phyloP scores from a whole-genome alignment of 2,113 vertebrate genomes.

The Callopanchax toddi region DNA sequence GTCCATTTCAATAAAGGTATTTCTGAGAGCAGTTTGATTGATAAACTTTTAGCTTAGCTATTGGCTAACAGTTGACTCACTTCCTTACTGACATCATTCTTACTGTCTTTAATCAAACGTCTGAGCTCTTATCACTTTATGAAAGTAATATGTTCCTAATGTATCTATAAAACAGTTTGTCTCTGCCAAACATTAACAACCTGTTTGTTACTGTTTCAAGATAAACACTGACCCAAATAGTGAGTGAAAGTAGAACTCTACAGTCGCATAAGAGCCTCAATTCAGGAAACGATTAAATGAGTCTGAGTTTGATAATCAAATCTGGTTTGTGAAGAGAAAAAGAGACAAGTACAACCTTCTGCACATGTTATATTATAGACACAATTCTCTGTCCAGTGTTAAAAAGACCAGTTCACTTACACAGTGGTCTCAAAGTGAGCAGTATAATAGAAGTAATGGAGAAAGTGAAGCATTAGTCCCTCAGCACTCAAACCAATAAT shows the following conservation, averaged over 20 bases:
- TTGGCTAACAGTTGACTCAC: conserved; percentile 3
- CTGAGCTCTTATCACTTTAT: conserved; percentile 21
- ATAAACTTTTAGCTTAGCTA: conserved; percentile 7
- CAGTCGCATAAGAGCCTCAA: not conserved
- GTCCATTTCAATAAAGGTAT: too few species aligned
- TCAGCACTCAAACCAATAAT: conserved; percentile 27
- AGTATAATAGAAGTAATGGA: conserved; percentile 49
- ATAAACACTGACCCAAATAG: conserved; percentile 13
- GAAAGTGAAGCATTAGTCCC: conserved; percentile 30
- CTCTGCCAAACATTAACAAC: conserved; percentile 7
- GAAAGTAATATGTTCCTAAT: conserved; percentile 19
- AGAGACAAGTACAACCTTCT: not conserved
- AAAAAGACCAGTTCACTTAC: not conserved
- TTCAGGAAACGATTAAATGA: not conserved
- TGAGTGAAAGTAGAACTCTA: conserved; percentile 4
- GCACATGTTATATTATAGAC: not conserved
- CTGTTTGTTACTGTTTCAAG: conserved; percentile 14
- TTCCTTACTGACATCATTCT: conserved; percentile 23
- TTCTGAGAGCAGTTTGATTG: too few species aligned
- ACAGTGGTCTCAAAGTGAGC: conserved; percentile 28
- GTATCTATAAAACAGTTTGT: conserved; percentile 18
- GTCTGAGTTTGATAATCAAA: not conserved
- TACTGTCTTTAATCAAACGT: conserved; percentile 21
- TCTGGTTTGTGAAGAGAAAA: not conserved
- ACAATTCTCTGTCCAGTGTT: conserved; percentile 3